Conservation (phyloP, 2,113 vertebrate species). For the Ursus arctos region DNA sequence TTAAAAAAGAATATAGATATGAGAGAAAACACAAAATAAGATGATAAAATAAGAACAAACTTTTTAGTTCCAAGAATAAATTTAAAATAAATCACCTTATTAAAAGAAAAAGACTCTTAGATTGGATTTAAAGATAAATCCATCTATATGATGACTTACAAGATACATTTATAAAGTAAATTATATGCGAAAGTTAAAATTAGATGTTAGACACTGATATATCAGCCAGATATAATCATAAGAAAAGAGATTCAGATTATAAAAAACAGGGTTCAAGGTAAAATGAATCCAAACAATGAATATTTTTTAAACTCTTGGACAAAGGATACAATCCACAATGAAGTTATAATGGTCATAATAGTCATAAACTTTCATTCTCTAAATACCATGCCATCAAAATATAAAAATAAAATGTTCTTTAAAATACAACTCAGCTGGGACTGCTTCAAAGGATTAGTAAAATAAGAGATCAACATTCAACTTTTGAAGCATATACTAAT, state of each 20-base stretch:
- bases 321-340: background rate
- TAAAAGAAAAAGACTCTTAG: background rate
- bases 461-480: constrained; percentile 8
- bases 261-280: background rate
- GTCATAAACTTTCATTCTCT: constrained; percentile 12
- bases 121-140: background rate
- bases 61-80: background rate
- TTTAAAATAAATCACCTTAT: background rate
- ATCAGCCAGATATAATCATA: background rate
- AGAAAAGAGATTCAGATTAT: background rate
- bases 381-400: constrained; percentile 42
- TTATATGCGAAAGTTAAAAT: background rate
- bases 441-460: background rate
- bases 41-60: background rate
- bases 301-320: constrained; percentile 14
- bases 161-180: background rate
- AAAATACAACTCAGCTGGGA: constrained; percentile 40
- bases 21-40: background rate
- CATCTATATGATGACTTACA: background rate
- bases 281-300: background rate
- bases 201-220: background rate
- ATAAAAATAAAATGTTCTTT: constrained; percentile 48
- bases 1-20: background rate
- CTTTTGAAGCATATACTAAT: background rate
- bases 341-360: background rate